These are phyloP conservation scores for Chalcis sispes DNA, from an alignment of 2,888 invertebrate genomes.

Conservation along the genomic window DNA sequence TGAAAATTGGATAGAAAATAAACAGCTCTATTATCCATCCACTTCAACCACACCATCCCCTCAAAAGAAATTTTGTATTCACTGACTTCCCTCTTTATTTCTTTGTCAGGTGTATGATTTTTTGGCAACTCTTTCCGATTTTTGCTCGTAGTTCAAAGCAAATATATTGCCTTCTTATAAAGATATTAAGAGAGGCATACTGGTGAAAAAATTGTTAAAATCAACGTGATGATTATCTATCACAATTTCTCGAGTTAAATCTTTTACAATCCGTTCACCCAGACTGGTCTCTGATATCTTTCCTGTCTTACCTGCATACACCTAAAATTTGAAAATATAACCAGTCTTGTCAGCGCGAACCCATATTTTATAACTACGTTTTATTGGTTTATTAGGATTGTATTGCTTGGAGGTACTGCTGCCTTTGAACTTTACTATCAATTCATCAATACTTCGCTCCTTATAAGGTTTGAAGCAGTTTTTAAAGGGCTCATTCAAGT, in stretches of 20 bases:
- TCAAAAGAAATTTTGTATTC: constrained; percentile 61
- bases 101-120: constrained; percentile 61
- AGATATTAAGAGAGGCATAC: background rate
- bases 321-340: background rate
- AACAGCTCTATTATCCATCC: constrained; percentile 63
- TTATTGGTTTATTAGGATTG: background rate
- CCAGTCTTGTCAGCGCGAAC: background rate
- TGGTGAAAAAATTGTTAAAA: background rate
- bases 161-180: background rate
- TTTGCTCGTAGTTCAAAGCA: background rate
- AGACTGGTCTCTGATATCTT: background rate
- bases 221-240: background rate
- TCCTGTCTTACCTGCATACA: constrained; percentile 1
- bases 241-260: background rate
- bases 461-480: constrained; percentile 10
- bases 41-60: constrained; percentile 56
- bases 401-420: constrained; percentile 10
- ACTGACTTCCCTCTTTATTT: constrained; percentile 59
- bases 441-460: constrained; percentile 29
- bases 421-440: constrained; percentile 19
- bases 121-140: constrained; percentile 61
- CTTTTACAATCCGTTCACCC: background rate
- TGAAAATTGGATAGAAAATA: constrained; percentile 61
- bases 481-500: background rate
- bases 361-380: constrained; percentile 56